Conservation (phyloP, 2,888 invertebrate genomes). For the Sclerodermus sp. region DNA sequence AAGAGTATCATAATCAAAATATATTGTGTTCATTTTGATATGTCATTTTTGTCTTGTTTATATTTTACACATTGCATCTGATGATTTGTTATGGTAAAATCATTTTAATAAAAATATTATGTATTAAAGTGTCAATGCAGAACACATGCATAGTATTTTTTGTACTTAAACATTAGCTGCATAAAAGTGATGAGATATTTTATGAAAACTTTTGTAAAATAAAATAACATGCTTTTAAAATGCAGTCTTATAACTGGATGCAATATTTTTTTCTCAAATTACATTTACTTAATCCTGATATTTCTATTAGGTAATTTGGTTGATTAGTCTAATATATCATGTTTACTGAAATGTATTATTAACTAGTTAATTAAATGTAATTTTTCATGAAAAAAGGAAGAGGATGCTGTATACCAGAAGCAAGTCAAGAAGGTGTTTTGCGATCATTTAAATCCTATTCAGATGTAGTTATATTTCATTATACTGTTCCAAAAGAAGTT, state of each 20-base stretch:
- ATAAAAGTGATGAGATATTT: no score
- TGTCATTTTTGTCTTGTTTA: no score
- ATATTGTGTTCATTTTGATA: no score
- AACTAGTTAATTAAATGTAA: neutral
- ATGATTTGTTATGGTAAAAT: no score
- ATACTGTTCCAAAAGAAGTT: constrained; percentile 58
- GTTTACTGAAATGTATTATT: neutral
- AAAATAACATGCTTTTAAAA: constrained; percentile 27
- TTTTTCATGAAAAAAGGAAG: constrained; percentile 11
- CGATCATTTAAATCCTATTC: constrained; percentile 58
- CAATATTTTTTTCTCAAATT: constrained; percentile 14
- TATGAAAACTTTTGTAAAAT: constrained; percentile 1
- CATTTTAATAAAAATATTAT: no score
- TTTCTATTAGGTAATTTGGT: constrained; percentile 26
- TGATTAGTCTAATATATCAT: neutral
- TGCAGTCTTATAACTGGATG: constrained; percentile 14
- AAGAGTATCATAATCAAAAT: no score
- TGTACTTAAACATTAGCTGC: no score
- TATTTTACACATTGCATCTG: no score
- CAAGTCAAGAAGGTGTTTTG: constrained; percentile 58
- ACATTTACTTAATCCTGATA: constrained; percentile 17
- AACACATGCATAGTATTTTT: no score
- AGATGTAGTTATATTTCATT: constrained; percentile 59
- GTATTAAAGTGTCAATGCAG: no score
- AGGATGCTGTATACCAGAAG: constrained; percentile 49